Percentiles rank a stretch among this genome's conserved stretches.
These are phyloP conservation scores for Antidorcas marsupialis DNA, from an alignment of 2,113 vertebrate species.

Conservation along the genomic window DNA sequence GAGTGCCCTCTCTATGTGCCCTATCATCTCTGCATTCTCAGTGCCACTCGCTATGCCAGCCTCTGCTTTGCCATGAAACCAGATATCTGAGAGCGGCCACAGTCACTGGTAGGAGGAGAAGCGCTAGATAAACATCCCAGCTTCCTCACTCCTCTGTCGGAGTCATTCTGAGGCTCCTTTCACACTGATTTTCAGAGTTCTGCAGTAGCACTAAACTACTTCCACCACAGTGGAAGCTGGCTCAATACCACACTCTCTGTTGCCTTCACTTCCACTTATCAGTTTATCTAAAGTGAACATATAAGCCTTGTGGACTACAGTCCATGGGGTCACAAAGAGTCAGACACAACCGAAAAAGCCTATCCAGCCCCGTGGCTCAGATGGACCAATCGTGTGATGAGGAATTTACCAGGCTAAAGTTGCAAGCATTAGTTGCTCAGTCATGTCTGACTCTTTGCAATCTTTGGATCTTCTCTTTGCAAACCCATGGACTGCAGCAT, in stretches of 20 bases:
- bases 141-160: neutral
- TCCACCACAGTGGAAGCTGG: too few relatives aligned
- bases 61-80: neutral
- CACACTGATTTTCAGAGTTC: neutral
- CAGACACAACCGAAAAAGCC: fast-evolving
- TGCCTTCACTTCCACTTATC: too few relatives aligned
- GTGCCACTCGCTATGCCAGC: fast-evolving
- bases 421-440: neutral
- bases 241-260: fast-evolving
- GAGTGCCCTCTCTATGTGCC: fast-evolving
- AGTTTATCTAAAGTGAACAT: neutral
- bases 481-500: neutral
- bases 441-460: neutral
- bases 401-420: neutral
- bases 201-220: too few relatives aligned
- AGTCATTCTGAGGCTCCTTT: neutral
- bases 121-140: fast-evolving
- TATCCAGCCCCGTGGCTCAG: neutral
- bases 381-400: neutral
- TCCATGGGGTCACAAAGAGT: neutral
- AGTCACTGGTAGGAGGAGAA: fast-evolving
- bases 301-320: neutral
- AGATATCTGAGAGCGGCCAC: neutral
- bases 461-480: neutral
- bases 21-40: fast-evolving